Percentiles rank a stretch among this genome's conserved stretches.
These are phyloP conservation scores for Turritopsis rubra DNA, from an alignment of 30 jellyfish, hydroid and myxozoan species.

Conservation along the genomic window DNA sequence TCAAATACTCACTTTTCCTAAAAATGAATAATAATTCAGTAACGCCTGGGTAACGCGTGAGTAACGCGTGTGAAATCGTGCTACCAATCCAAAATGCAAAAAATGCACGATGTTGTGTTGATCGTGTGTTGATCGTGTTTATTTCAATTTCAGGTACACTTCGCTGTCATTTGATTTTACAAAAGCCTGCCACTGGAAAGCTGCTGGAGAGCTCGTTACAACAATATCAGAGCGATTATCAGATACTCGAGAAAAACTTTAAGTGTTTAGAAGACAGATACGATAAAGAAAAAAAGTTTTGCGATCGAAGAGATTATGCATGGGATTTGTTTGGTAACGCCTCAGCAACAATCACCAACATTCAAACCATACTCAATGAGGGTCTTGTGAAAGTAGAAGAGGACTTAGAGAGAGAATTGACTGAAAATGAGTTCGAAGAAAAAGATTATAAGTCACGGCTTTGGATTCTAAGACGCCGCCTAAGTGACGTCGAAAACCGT, in stretches of 20 bases:
- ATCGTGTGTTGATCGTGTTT: background rate
- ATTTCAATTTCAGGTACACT: constrained; percentile 16
- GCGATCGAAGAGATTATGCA: constrained; percentile 66
- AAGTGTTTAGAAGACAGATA: constrained; percentile 53
- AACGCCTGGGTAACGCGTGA: too few species aligned
- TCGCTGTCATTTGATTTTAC: constrained; percentile 79
- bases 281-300: constrained; percentile 52
- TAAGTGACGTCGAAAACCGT: constrained; percentile 90
- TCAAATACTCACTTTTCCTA: too few species aligned
- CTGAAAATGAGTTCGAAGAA: constrained; percentile 80
- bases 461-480: constrained; percentile 85
- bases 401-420: constrained; percentile 71
- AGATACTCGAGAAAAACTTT: constrained; percentile 53
- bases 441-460: constrained; percentile 88
- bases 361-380: constrained; percentile 63
- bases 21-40: too few species aligned
- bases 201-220: constrained; percentile 75
- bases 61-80: too few species aligned
- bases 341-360: constrained; percentile 75
- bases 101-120: background rate
- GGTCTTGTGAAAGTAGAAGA: constrained; percentile 91
- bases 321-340: constrained; percentile 90
- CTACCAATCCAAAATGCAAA: too few species aligned
- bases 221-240: constrained; percentile 69
- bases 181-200: constrained; percentile 80